Base-by-base conservation (phyloP, 2,888 invertebrate genomes). In the Acronicta psi region DNA sequence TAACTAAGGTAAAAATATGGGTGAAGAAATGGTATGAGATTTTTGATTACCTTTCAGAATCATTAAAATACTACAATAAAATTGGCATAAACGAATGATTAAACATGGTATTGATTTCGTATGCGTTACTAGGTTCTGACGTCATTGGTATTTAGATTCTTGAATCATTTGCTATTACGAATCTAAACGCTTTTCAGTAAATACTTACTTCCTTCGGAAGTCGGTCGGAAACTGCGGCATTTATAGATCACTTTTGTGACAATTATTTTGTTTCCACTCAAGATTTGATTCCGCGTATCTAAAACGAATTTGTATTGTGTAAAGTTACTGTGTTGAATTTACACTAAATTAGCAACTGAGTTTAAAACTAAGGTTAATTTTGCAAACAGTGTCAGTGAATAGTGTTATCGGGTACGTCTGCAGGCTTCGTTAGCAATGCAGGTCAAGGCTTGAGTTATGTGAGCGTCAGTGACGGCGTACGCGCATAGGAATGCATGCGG, bases 381-480 rank as follows among this genome's bases (percentile, higher is more conserved):
- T 60, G 63, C 67, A 64, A 77, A 73, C 61, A 55, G 73, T 81
- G 73, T 74, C 61, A 79, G 80, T 74, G 66, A 73, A 78, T 79
- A 66, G 77, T 78, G 64, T 81, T 83, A 82, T 83, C 77, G 74
- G 74, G 75, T 80, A 71, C 79, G 74, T 77, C 78, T 79, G 80
- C 77, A 82, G 81, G 85, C 86, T 85, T 87, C 85, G 86, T 85
- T 86, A 83, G 80, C 84, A 78, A 90, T 87, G 86, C 87, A 81
- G 88, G 91, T 86, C 90, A 90, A 89, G 88, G 90, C 84, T 85
- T 82, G 77, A 81, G 81, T 88, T 87, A 86, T 89, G 84, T 83
- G 84, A 86, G 78, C 78, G 83, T 77, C 71, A 68, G 70, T 59
- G 77, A 69, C 75, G 69, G 78, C 78, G 81, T 73, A 73, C 75